phyloP scores from a whole-genome alignment of 2,113 vertebrate genomes.

The Cettia cetti region DNA sequence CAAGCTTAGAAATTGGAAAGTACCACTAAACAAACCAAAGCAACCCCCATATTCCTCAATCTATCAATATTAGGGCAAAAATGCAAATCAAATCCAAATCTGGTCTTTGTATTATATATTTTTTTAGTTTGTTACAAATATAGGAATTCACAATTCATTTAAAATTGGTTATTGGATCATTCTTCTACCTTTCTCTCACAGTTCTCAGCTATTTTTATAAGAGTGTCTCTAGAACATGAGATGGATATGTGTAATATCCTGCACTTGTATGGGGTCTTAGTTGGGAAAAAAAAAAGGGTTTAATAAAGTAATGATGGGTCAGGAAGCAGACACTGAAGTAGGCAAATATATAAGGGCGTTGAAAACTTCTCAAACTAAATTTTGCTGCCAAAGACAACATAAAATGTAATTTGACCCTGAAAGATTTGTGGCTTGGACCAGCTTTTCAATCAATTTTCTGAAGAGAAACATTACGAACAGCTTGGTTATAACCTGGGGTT shows the following conservation, averaged over 20 bases:
- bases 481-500: not conserved
- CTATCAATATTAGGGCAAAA: not conserved
- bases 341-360: not conserved
- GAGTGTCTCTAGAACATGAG: not conserved
- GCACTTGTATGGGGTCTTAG: not conserved
- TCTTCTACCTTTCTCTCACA: not conserved
- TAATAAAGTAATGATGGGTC: not conserved
- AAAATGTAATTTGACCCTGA: not conserved
- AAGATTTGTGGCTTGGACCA: not conserved
- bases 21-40: not conserved
- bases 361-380: not conserved
- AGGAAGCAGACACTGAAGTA: not conserved
- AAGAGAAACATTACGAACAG: not conserved
- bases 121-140: not conserved
- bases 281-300: not conserved
- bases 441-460: not conserved
- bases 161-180: not conserved
- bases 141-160: not conserved
- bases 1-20: not conserved
- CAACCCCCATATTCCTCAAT: not conserved
- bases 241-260: not conserved
- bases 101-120: not conserved
- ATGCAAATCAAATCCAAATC: not conserved
- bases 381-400: not conserved
- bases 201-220: not conserved